Evolutionary conservation across 2,113 vertebrate genomes (phyloP).

Genomic region (Calidris pugnax): DNA sequence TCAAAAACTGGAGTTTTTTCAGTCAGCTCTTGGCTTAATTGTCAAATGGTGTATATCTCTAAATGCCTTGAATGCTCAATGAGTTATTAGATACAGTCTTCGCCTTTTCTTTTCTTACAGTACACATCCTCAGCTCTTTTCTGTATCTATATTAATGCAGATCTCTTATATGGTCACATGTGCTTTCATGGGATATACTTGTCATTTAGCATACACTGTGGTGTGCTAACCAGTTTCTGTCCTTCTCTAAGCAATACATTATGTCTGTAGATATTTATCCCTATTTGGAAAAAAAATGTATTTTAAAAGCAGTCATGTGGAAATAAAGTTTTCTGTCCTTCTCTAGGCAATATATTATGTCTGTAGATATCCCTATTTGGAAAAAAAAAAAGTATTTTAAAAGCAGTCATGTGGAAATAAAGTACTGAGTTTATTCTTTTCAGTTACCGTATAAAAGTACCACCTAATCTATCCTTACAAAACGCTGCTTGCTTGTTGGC

Average conservation of each 20-base stretch:
- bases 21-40: not conserved
- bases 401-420: not conserved
- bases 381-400: not conserved
- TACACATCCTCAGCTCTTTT: not conserved
- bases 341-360: not conserved
- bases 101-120: not conserved
- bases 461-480: not conserved
- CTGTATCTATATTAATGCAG: not conserved
- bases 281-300: not conserved
- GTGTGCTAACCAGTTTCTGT: not conserved
- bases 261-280: not conserved
- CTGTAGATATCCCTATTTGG: not conserved
- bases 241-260: not conserved
- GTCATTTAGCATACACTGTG: not conserved
- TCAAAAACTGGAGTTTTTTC: not conserved
- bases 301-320: not conserved
- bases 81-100: not conserved
- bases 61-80: not conserved
- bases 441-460: not conserved
- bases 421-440: not conserved
- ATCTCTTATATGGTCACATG: not conserved
- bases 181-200: not conserved
- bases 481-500: not conserved
- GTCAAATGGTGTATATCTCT: not conserved
- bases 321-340: not conserved